These are phyloP conservation scores for Anoncus sp. DNA, from an alignment of 2,888 invertebrate species.

Conservation along the genomic window DNA sequence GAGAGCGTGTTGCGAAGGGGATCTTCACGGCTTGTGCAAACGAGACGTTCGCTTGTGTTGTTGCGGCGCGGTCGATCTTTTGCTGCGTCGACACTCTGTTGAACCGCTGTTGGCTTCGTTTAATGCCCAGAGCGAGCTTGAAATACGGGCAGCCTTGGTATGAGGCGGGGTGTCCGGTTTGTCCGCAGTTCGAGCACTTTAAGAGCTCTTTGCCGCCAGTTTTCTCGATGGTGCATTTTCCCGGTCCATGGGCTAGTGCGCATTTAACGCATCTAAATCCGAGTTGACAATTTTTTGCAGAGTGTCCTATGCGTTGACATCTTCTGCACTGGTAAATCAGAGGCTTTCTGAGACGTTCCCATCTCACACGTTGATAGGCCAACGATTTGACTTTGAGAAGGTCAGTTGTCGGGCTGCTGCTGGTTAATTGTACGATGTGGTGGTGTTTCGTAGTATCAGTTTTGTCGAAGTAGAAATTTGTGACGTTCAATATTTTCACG, in stretches of 20 bases:
- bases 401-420: slow-evolving; percentile 7
- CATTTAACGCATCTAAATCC: slow-evolving; percentile 53
- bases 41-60: background rate
- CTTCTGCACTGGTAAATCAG: slow-evolving; percentile 38
- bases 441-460: slow-evolving; percentile 4
- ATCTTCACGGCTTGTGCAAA: background rate
- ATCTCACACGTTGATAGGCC: slow-evolving; percentile 34
- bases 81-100: background rate
- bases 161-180: slow-evolving; percentile 6
- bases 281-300: slow-evolving; percentile 29
- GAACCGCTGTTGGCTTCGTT: background rate
- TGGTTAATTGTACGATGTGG: slow-evolving; percentile 32
- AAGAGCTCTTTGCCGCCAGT: slow-evolving; percentile 4
- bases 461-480: slow-evolving; percentile 26
- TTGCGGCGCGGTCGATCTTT: background rate
- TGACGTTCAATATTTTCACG: slow-evolving; percentile 15
- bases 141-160: slow-evolving; percentile 19
- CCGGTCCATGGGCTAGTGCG: slow-evolving; percentile 17
- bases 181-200: slow-evolving; percentile 16
- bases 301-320: slow-evolving; percentile 40
- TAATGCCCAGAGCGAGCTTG: slow-evolving; percentile 2
- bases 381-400: slow-evolving; percentile 27
- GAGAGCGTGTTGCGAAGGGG: too few species aligned
- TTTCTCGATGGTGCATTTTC: background rate
- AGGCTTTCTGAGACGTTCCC: slow-evolving; percentile 34